Percentiles rank a stretch among this genome's conserved stretches.
Conservation (phyloP, 2,888 invertebrate genomes). For the Eristalis arbustorum region DNA sequence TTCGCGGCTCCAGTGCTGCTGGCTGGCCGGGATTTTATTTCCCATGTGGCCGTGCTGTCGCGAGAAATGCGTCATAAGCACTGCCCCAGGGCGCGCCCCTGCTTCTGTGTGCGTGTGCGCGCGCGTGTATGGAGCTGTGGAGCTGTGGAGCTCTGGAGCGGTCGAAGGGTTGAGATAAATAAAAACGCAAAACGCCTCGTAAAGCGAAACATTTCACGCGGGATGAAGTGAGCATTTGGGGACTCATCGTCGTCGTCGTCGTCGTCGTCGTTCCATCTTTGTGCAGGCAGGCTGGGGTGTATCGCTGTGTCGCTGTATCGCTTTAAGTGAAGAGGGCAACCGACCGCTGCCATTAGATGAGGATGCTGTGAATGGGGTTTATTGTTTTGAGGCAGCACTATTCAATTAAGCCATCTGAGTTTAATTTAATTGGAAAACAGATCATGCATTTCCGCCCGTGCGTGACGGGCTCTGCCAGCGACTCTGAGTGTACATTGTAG, state of each 20-base stretch:
- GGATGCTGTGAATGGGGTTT: slow-evolving; percentile 67
- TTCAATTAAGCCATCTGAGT: slow-evolving; percentile 70
- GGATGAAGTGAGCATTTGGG: slow-evolving; percentile 26
- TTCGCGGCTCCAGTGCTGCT: slow-evolving; percentile 26
- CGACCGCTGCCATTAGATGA: slow-evolving; percentile 34
- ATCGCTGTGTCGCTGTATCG: slow-evolving; percentile 6
- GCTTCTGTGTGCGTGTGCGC: neutral
- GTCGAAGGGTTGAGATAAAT: slow-evolving; percentile 42
- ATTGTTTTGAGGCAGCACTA: slow-evolving; percentile 69
- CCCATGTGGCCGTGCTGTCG: slow-evolving; percentile 54
- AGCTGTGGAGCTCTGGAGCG: slow-evolving; percentile 8
- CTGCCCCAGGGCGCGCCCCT: neutral
- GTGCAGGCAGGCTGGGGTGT: slow-evolving; percentile 23
- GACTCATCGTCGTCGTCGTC: too few species aligned
- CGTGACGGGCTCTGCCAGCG: slow-evolving; percentile 24
- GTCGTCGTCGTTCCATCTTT: neutral
- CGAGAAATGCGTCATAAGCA: neutral
- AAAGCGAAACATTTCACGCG: slow-evolving; percentile 53
- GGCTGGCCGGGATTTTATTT: slow-evolving; percentile 24
- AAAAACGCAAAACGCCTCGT: slow-evolving; percentile 60
- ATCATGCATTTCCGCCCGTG: slow-evolving; percentile 68
- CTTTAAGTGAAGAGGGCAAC: slow-evolving; percentile 48
- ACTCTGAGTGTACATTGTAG: neutral
- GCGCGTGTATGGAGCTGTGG: neutral
- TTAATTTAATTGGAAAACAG: slow-evolving; percentile 70